Conservation (phyloP, 2,113 vertebrate genomes). For the Nesoenas mayeri region DNA sequence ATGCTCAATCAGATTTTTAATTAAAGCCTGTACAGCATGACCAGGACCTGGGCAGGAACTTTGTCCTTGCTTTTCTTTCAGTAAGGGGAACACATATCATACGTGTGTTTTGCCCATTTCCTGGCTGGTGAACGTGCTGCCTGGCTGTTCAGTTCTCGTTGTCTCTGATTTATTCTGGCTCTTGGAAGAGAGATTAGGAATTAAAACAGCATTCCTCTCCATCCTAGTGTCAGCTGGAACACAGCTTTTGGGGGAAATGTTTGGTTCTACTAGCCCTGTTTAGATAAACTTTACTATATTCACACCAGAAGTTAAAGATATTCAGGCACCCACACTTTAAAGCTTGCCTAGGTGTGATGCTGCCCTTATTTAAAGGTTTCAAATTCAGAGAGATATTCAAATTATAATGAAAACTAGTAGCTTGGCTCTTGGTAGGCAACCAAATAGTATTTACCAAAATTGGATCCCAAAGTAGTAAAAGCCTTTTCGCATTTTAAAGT, state of each 20-base stretch:
- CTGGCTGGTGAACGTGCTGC: background rate
- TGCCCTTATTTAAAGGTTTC: background rate
- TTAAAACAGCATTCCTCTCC: background rate
- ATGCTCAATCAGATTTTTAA: background rate
- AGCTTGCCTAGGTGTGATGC: background rate
- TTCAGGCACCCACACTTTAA: background rate
- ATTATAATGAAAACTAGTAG: background rate
- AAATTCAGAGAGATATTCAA: background rate
- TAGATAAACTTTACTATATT: background rate
- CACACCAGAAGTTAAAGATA: background rate
- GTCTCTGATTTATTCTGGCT: background rate
- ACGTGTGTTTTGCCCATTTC: rapidly evolving
- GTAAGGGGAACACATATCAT: rapidly evolving
- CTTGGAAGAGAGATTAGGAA: background rate
- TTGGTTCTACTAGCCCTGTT: background rate
- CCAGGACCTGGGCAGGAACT: background rate
- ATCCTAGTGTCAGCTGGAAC: background rate
- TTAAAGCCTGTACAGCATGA: background rate
- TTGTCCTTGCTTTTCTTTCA: background rate
- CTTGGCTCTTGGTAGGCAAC: background rate
- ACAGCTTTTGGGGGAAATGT: background rate
- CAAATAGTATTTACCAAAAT: background rate
- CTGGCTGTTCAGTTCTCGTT: background rate
- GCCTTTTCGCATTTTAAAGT: background rate
- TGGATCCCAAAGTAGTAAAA: background rate